Percentiles rank a stretch among this genome's conserved stretches.
phyloP scores from a whole-genome alignment of 2,888 invertebrate species.

The Celastrina argiolus region DNA sequence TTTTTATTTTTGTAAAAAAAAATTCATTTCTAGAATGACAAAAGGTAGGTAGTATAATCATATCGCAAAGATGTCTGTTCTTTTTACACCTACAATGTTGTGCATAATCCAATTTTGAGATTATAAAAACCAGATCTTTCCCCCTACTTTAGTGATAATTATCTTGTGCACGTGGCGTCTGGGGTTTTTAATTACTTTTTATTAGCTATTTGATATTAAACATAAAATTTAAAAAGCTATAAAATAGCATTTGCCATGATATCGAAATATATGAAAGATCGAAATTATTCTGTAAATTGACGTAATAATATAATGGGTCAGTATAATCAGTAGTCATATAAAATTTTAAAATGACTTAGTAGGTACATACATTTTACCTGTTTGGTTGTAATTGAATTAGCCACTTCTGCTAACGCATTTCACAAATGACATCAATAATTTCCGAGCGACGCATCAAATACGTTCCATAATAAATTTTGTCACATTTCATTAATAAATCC shows the following conservation, averaged over 20 bases:
- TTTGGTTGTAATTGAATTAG: conserved; percentile 1
- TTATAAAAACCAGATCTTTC: background rate
- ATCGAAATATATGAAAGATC: too few relatives aligned
- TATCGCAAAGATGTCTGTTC: too few relatives aligned
- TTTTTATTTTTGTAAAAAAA: too few relatives aligned
- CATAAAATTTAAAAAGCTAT: background rate
- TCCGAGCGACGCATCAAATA: conserved; percentile 37
- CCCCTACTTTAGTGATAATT: background rate
- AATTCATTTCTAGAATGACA: too few relatives aligned
- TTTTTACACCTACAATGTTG: background rate
- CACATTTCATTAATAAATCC: conserved; percentile 68
- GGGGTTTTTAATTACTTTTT: background rate
- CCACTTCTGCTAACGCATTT: background rate
- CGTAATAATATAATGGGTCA: too few relatives aligned
- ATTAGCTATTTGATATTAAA: conserved; percentile 1
- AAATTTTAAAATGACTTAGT: too few relatives aligned
- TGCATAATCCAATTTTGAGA: background rate
- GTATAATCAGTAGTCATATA: too few relatives aligned
- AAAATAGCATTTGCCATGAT: too few relatives aligned
- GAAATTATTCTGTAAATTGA: too few relatives aligned
- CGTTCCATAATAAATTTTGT: conserved; percentile 46
- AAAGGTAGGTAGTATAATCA: too few relatives aligned
- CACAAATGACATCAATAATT: conserved; percentile 28
- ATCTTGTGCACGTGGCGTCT: background rate
- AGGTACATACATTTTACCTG: background rate